Evolutionary conservation across 1,140 invertebrate species (phyloP), one percentile per base, ranked within the genome.

Genomic region (Bombyx mandarina): DNA sequence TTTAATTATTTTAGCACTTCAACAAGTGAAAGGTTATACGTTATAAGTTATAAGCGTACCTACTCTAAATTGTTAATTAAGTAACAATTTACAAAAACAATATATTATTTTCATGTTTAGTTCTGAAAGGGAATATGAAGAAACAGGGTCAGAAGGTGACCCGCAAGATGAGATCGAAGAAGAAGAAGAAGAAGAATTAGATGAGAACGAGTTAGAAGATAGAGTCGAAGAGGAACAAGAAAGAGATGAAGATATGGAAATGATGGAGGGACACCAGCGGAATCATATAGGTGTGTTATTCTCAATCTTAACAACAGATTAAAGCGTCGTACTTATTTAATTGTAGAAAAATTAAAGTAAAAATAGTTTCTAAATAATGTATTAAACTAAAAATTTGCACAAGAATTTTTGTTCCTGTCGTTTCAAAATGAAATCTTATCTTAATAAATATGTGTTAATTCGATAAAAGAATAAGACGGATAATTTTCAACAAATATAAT

Each of bases 71-170:
- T 18, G 12, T 18, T 18, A 45, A 8, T 45, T 45, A 45, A 45
- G 45, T 45, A 45, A 8, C 7, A 7, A 7, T 45, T 45, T 45
- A 45, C 10, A 8, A 8, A 45, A 45, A 45, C 10, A 45, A 45
- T n/a, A 8, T 10, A 10, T 18, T 51, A 18, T 54, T 12, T 44
- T 18, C 43, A 7, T 43, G 10, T 55, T 10, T 18, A 58, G 80
- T 55, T 93, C 91, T 10, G 91, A 92, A 55, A 91, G 93, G 63
- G 92, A 91, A 60, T 92, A 92, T 52, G 85, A 93, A 63, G 94
- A 94, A 63, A 91, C 90, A n/a, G 91, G 91, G 58, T 93, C 92
- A 26, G 92, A 93, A 66, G 90, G 91, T 22, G 93, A 94, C 79
- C 91, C 92, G 7, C 89, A 89, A 43, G 78, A 93, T 8, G 79